phyloP scores from a whole-genome alignment of 2,113 vertebrate species.

The Mus pahari region DNA sequence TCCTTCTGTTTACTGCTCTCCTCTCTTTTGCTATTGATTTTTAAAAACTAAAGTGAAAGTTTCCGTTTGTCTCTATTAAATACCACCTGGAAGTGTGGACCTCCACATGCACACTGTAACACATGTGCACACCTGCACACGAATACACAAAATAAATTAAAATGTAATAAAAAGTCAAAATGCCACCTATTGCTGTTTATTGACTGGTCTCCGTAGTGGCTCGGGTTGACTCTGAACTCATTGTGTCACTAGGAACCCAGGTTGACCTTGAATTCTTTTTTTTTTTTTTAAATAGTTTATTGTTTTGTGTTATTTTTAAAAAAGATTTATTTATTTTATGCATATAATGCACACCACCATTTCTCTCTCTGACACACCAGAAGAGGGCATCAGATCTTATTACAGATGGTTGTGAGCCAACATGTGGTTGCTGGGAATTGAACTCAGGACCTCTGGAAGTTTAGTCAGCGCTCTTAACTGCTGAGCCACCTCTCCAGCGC shows the following conservation, averaged over 20 bases:
- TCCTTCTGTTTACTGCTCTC: background rate
- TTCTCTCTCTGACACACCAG: too few species aligned
- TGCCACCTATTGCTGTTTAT: background rate
- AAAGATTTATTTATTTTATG: too few species aligned
- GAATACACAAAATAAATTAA: background rate
- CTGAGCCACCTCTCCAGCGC: too few species aligned
- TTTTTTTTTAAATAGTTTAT: too few species aligned
- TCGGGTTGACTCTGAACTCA: background rate
- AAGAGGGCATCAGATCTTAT: too few species aligned
- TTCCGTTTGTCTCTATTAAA: slow-evolving; percentile 16
- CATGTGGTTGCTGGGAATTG: too few species aligned
- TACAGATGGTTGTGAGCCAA: too few species aligned
- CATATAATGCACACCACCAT: too few species aligned
- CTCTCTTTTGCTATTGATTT: background rate
- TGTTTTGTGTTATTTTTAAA: too few species aligned
- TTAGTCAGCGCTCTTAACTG: too few species aligned
- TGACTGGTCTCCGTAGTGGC: background rate
- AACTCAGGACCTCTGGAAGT: too few species aligned
- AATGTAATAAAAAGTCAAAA: background rate
- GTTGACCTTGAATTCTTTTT: background rate
- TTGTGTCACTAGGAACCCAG: background rate
- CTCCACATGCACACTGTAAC: background rate
- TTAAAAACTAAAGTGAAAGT: slow-evolving; percentile 5
- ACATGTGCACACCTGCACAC: background rate
- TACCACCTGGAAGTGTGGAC: background rate